phyloP scores from a whole-genome alignment of 2,113 vertebrate species.

The Callipepla squamata region DNA sequence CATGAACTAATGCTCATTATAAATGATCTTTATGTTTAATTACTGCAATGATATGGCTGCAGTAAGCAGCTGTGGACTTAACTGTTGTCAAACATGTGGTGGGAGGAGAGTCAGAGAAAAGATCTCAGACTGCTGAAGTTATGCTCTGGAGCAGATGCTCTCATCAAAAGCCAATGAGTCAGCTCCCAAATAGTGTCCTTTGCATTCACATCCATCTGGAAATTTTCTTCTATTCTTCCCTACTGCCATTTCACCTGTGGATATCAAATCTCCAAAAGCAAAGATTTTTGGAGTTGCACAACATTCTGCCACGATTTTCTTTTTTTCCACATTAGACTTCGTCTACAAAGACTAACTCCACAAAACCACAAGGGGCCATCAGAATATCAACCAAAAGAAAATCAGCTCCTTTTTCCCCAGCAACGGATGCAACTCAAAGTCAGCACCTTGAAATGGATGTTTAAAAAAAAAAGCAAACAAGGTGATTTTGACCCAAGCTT shows the following conservation, averaged over 20 bases:
- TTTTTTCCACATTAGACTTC: not conserved
- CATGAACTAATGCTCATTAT: not conserved
- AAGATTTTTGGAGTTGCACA: not conserved
- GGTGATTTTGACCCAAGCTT: not conserved
- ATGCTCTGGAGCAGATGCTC: not conserved
- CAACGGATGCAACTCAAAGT: not conserved
- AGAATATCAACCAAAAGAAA: not conserved
- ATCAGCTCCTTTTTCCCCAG: not conserved
- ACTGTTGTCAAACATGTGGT: fast-evolving
- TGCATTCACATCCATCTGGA: not conserved
- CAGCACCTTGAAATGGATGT: not conserved
- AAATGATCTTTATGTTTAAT: not conserved
- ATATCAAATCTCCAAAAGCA: not conserved
- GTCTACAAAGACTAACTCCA: not conserved
- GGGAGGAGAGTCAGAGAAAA: not conserved
- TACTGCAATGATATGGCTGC: not conserved
- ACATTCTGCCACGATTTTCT: not conserved
- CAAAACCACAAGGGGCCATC: not conserved
- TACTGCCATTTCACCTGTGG: not conserved
- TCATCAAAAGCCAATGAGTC: not conserved
- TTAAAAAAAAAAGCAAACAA: not conserved
- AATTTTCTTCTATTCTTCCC: not conserved
- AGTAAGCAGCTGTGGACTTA: not conserved
- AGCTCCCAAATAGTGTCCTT: not conserved
- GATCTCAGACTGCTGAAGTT: not conserved